These are phyloP conservation scores for Dromas ardeola DNA, from an alignment of 2,113 vertebrate species.

Conservation along the genomic window DNA sequence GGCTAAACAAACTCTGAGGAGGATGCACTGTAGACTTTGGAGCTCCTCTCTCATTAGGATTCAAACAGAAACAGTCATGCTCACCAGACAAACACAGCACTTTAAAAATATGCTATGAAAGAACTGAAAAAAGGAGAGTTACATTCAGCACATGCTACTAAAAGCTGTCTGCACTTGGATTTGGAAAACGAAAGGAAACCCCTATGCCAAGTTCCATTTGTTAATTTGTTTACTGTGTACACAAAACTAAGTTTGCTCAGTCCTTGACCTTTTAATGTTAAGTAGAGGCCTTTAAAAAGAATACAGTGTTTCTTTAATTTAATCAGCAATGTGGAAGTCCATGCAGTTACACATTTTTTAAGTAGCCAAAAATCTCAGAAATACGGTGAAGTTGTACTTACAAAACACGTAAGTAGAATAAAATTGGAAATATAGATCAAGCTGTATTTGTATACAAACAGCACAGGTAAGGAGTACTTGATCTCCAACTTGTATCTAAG, in stretches of 20 bases:
- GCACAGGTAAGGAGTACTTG: too few relatives aligned
- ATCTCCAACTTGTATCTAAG: background rate
- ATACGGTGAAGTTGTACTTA: background rate
- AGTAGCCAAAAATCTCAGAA: background rate
- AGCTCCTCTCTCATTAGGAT: background rate
- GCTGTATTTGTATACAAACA: background rate
- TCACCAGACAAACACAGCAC: background rate
- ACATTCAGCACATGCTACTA: accelerated
- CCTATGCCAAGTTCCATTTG: conserved; percentile 29
- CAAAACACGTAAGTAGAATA: background rate
- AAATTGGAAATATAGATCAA: accelerated
- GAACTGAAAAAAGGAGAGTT: background rate
- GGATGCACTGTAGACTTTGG: accelerated
- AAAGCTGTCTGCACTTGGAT: background rate
- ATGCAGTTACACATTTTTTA: accelerated
- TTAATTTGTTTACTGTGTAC: conserved; percentile 42
- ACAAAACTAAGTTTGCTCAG: conserved; percentile 38
- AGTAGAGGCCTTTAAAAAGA: background rate
- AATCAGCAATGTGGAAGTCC: background rate
- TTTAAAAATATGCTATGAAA: background rate
- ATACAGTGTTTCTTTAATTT: background rate
- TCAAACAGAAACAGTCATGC: background rate
- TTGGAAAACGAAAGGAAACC: background rate
- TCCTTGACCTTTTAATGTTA: conserved; percentile 23
- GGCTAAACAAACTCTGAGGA: background rate